Evolutionary conservation across 2,113 vertebrate genomes (phyloP).

Genomic region (Lagopus leucura): DNA sequence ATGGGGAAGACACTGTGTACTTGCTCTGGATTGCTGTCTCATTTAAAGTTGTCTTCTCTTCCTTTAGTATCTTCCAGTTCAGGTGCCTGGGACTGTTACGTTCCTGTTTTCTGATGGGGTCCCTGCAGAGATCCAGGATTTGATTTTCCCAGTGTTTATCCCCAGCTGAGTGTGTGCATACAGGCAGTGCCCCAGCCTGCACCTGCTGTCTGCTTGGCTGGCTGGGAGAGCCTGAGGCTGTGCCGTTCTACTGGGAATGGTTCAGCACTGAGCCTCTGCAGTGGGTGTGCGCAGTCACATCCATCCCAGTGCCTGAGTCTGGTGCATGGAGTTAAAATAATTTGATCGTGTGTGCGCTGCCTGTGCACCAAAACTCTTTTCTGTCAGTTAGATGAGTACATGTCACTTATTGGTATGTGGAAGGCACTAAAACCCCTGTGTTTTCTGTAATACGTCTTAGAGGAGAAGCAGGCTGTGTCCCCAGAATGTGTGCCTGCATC

Average conservation of each 20-base stretch:
- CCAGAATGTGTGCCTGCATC: neutral
- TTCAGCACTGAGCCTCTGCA: neutral
- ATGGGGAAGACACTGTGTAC: neutral
- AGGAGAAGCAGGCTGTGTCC: neutral
- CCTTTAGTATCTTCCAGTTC: rapidly evolving
- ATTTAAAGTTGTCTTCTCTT: neutral
- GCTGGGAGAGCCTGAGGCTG: neutral
- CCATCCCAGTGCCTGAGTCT: neutral
- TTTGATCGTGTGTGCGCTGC: rapidly evolving
- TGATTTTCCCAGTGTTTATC: neutral
- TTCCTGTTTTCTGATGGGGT: neutral
- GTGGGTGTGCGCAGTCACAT: neutral
- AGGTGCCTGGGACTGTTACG: neutral
- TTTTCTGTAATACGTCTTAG: neutral
- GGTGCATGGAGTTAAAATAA: neutral
- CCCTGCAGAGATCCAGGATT: neutral
- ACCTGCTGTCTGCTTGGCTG: neutral
- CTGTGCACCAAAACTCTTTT: rapidly evolving
- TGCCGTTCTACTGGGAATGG: rapidly evolving
- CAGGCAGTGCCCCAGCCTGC: neutral
- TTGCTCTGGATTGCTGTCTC: neutral
- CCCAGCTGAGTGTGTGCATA: neutral
- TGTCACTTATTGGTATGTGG: neutral
- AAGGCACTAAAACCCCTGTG: rapidly evolving
- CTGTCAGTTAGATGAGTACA: rapidly evolving